Evolutionary conservation across 2,888 invertebrate genomes (phyloP).

Genomic region (Eupithecia tripunctaria): DNA sequence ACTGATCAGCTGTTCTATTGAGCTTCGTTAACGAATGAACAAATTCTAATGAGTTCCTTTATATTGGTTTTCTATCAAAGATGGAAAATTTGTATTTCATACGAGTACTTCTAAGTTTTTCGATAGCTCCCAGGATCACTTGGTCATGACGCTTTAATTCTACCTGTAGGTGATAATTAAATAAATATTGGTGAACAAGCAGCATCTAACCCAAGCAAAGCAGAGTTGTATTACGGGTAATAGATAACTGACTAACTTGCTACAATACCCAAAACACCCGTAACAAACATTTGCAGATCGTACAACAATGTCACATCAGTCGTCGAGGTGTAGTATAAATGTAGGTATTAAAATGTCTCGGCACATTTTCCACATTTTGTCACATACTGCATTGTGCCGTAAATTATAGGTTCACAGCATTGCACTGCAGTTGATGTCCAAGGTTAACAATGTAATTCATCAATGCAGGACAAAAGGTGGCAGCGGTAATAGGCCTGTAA

Average conservation of each 20-base stretch:
- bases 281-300: no score
- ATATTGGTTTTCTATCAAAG: neutral
- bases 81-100: neutral
- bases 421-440: conserved; percentile 45
- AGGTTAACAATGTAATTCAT: conserved; percentile 41
- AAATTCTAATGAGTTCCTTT: neutral
- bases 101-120: no score
- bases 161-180: no score
- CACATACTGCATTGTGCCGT: conserved; percentile 40
- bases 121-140: neutral
- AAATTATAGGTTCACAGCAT: conserved; percentile 39
- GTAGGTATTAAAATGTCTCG: neutral
- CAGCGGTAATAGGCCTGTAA: conserved; percentile 24
- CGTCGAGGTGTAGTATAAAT: no score
- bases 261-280: no score
- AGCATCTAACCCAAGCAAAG: no score
- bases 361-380: conserved; percentile 51
- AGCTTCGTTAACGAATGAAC: neutral
- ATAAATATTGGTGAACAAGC: no score
- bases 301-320: no score
- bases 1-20: conserved; percentile 3
- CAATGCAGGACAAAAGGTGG: conserved; percentile 34
- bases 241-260: no score
- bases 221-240: no score
- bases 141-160: neutral